Evolutionary conservation across 2,888 invertebrate genomes (phyloP).

Genomic region (Drosophila mettleri): DNA sequence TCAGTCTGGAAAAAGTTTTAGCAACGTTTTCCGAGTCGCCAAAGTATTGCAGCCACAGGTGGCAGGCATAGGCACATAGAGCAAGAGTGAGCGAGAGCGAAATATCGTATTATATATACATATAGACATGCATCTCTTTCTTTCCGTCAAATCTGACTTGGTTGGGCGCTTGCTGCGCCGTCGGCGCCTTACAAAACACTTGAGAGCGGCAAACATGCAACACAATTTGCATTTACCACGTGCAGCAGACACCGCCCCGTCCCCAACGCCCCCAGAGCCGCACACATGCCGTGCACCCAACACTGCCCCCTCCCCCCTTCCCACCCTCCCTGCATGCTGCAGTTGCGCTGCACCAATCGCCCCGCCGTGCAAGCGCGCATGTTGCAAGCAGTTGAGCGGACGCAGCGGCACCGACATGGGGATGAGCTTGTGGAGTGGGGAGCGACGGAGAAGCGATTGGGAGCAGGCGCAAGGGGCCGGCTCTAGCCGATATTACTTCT

Average conservation of each 20-base stretch:
- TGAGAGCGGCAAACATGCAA: conserved; percentile 57
- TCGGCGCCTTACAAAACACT: conserved; percentile 63
- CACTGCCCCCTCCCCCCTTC: too few species aligned
- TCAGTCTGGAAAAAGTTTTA: conserved; percentile 40
- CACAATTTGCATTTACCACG: conserved; percentile 55
- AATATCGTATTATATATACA: neutral
- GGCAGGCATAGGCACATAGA: conserved; percentile 23
- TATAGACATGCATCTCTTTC: neutral
- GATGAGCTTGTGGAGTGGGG: too few species aligned
- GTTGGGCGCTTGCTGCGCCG: conserved; percentile 39
- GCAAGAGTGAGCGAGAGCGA: conserved; percentile 3
- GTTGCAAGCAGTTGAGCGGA: conserved; percentile 12
- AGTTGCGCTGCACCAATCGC: neutral
- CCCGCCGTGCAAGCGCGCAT: conserved; percentile 25
- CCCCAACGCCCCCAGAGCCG: neutral
- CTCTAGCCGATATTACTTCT: conserved; percentile 20
- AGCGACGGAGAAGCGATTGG: too few species aligned
- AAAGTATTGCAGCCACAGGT: conserved; percentile 44
- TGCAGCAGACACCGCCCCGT: neutral
- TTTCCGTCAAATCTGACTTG: conserved; percentile 44
- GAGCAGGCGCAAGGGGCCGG: too few species aligned
- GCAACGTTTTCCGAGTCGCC: conserved; percentile 18
- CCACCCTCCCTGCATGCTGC: neutral
- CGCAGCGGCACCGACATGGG: too few species aligned
- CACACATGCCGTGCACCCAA: too few species aligned